A percentile compares a stretch with the other conserved stretches of the same genome.
Conservation (phyloP, 2,113 vertebrate genomes). For the Calonectris borealis region DNA sequence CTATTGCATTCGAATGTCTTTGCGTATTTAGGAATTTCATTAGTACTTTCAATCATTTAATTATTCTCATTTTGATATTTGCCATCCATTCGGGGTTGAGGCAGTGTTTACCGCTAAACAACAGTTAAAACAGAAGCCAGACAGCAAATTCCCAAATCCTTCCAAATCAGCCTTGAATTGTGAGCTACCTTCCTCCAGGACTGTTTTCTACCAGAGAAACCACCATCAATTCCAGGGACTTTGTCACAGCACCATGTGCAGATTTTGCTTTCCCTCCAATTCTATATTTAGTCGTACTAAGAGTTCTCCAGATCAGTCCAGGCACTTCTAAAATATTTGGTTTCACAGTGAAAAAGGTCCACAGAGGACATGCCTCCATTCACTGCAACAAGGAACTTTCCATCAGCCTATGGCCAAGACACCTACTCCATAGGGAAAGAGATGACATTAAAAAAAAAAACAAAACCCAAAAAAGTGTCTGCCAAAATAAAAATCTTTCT, state of each 20-base stretch:
- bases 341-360: neutral
- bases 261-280: neutral
- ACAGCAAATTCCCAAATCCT: neutral
- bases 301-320: neutral
- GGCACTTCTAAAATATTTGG: neutral
- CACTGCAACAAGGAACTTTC: neutral
- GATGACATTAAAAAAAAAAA: neutral
- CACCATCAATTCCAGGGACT: neutral
- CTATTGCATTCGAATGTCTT: neutral
- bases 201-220: neutral
- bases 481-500: neutral
- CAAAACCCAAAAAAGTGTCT: fast-evolving
- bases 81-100: neutral
- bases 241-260: neutral
- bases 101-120: slow-evolving; percentile 5
- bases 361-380: neutral
- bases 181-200: neutral
- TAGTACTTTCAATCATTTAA: slow-evolving; percentile 19
- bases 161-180: neutral
- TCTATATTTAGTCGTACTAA: neutral
- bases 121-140: neutral
- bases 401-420: neutral
- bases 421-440: neutral
- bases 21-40: neutral
- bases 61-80: slow-evolving; percentile 26